Evolutionary conservation across 2,113 vertebrate genomes (phyloP).

Genomic region (Sciurus niger): DNA sequence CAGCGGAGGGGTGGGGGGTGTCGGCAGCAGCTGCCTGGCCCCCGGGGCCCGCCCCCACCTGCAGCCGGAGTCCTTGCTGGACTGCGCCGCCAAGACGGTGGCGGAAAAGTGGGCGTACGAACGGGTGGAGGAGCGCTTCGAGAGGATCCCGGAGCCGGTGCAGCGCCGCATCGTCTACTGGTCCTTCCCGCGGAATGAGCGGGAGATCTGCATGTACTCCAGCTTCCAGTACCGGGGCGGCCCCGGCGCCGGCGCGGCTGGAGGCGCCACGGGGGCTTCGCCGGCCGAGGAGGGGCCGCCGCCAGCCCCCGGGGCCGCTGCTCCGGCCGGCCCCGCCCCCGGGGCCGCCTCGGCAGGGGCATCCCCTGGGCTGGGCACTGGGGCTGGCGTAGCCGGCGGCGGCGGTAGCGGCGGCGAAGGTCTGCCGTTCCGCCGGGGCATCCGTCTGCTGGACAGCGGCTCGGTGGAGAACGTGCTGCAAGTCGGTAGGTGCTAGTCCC

Average conservation of each 20-base stretch:
- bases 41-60: constrained; percentile 90
- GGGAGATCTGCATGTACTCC: constrained; percentile 99
- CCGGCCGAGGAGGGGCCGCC: constrained; percentile 88
- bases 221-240: constrained; percentile 95
- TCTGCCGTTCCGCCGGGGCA: constrained; percentile 96
- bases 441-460: constrained; percentile 96
- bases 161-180: constrained; percentile 98
- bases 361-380: constrained; percentile 82
- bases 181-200: constrained; percentile 97
- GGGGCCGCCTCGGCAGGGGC: constrained; percentile 66
- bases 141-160: constrained; percentile 97
- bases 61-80: constrained; percentile 95
- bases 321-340: constrained; percentile 78
- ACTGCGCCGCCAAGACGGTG: constrained; percentile 97
- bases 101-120: constrained; percentile 98
- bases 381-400: constrained; percentile 74
- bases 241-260: constrained; percentile 89
- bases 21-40: constrained; percentile 81
- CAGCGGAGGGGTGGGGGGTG: constrained; percentile 87
- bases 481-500: constrained; percentile 94
- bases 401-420: constrained; percentile 91
- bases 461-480: constrained; percentile 98
- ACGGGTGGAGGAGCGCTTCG: constrained; percentile 97
- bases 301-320: constrained; percentile 86
- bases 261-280: constrained; percentile 82